Percentiles rank a stretch among this genome's conserved stretches.
Evolutionary conservation across 2,797 vertebrate species (phyloP).

Genomic region (Ataeniobius toweri): DNA sequence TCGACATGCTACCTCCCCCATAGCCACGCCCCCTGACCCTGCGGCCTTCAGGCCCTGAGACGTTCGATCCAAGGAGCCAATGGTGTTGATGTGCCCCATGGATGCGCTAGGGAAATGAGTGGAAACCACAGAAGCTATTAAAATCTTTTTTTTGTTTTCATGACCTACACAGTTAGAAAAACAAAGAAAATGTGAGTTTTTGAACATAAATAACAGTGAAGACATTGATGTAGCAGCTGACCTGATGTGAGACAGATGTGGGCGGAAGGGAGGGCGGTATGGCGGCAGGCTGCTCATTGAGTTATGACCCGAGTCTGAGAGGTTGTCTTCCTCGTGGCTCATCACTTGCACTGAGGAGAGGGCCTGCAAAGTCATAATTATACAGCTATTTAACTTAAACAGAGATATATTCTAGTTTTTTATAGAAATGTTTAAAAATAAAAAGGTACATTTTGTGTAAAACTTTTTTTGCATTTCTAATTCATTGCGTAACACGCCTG

Average conservation of each 20-base stretch:
- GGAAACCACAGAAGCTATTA: constrained; percentile 8
- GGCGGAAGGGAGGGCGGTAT: constrained; percentile 87
- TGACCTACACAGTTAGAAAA: constrained; percentile 20
- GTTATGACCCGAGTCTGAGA: constrained; percentile 90
- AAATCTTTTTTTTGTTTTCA: constrained; percentile 29
- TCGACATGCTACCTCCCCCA: constrained; percentile 84
- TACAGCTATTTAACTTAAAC: constrained; percentile 17
- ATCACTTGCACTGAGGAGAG: constrained; percentile 78
- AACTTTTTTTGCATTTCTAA: constrained; percentile 3
- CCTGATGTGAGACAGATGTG: constrained; percentile 87
- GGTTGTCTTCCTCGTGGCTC: constrained; percentile 85
- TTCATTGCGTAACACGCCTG: neutral
- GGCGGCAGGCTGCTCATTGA: constrained; percentile 92
- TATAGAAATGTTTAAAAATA: neutral
- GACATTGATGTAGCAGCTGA: constrained; percentile 32
- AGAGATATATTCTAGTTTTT: constrained; percentile 14
- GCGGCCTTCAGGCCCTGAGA: constrained; percentile 72
- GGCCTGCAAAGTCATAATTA: constrained; percentile 65
- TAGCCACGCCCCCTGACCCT: constrained; percentile 71
- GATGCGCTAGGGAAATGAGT: constrained; percentile 83
- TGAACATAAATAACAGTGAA: constrained; percentile 22
- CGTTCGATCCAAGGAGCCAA: constrained; percentile 90
- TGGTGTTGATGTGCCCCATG: constrained; percentile 95
- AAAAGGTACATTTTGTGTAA: neutral
- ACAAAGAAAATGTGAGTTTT: constrained; percentile 26